Base-by-base conservation (phyloP, 2,113 vertebrate genomes). In the Lepisosteus osseus region DNA sequence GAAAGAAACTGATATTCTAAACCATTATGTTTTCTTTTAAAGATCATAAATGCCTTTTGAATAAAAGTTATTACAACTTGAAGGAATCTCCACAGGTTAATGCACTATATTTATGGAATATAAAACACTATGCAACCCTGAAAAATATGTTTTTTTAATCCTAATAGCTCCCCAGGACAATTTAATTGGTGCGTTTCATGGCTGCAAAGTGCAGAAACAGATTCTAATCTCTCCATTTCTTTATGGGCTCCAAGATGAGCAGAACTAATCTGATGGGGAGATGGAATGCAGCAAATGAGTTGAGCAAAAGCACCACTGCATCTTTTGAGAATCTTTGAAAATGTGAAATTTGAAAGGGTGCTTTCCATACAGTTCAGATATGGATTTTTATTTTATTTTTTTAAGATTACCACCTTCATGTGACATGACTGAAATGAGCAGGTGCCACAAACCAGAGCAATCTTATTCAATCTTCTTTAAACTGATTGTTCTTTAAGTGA, bases 401-500 rank as follows among this genome's bases (percentile, higher is more conserved):
- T 63, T 43, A 9, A 17, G 77, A 79, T 75, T 70, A 47, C 76
- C 44, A 51, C 77, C 76, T 78, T 71, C 54, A 56, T 3, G 43
- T 71, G 70, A 72, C 78, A 75, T 57, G 68, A 59, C 59, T 42
- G 54, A 54, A 63, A 74, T 69, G 75, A 77, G 86, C 86, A 89
- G 88, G 84, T 88, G 89, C 82, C 85, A 80, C 79, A 74, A 78
- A 84, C 86, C 84, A 74, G 77, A 86, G 86, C 87, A 88, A 88
- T 85, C 82, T 82, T 83, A 80, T 84, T 84, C 88, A 86, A 87
- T 87, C 87, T 81, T 83, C 84, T 85, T 83, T 83, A 85, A 82
- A 83, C 85, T 88, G 85, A 86, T 84, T 79, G 82, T 82, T 83
- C 84, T 83, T 86, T 84, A 87, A 86, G 83, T 80, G 83, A 83